Evolutionary conservation across 2,797 vertebrate genomes (phyloP).

Genomic region (Ptychadena robeensis): DNA sequence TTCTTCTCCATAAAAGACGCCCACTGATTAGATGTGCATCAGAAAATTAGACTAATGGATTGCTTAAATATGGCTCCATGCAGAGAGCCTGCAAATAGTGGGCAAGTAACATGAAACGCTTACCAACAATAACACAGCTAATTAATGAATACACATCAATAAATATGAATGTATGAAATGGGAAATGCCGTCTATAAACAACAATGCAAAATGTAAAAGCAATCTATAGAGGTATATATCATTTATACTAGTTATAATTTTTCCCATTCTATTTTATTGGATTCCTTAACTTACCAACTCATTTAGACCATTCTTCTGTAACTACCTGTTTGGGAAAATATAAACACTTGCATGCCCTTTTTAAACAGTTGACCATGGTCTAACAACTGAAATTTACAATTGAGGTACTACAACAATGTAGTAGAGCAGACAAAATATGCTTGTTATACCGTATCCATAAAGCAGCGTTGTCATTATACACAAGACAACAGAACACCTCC

Average conservation of each 20-base stretch:
- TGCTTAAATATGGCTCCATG: neutral
- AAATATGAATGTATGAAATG: too few relatives aligned
- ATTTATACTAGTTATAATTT: too few relatives aligned
- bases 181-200: too few relatives aligned
- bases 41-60: neutral
- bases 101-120: neutral
- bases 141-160: too few relatives aligned
- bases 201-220: too few relatives aligned
- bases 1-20: neutral
- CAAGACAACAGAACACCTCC: too few relatives aligned
- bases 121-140: too few relatives aligned
- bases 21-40: neutral
- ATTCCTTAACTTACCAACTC: too few relatives aligned
- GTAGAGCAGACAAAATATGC: too few relatives aligned
- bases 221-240: too few relatives aligned
- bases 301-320: constrained; percentile 2
- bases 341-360: neutral
- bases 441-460: neutral
- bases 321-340: neutral
- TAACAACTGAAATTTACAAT: neutral
- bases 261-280: too few relatives aligned
- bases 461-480: too few relatives aligned
- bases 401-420: neutral
- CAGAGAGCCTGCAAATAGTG: neutral
- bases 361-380: neutral